These are phyloP conservation scores for Tarsius wallacei DNA, from an alignment of 2,797 vertebrate genomes.

Conservation along the genomic window DNA sequence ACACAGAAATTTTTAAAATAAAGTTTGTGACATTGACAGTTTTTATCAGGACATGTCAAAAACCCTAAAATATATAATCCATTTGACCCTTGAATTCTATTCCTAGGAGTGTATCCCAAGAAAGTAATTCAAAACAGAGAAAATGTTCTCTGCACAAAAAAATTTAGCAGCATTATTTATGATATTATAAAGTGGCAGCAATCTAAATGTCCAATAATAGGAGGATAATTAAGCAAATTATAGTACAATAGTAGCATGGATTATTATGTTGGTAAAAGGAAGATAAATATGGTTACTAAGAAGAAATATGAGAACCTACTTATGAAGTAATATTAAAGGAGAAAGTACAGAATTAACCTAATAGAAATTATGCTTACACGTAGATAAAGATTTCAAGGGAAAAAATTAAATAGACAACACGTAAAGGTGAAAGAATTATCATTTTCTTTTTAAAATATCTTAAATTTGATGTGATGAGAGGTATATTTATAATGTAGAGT, in stretches of 20 bases:
- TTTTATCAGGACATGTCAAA: background rate
- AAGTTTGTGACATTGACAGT: background rate
- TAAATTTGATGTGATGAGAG: background rate
- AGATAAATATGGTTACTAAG: background rate
- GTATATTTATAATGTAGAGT: background rate
- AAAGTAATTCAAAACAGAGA: slow-evolving; percentile 19
- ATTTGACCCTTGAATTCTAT: background rate
- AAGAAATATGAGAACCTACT: background rate
- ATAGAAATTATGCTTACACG: background rate
- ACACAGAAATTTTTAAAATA: background rate
- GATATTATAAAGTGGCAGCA: background rate
- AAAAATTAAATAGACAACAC: background rate
- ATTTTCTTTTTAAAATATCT: background rate
- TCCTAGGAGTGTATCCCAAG: background rate
- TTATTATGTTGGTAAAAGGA: background rate
- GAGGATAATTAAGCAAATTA: background rate
- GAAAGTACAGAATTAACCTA: background rate
- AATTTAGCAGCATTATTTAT: background rate
- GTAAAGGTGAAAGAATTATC: background rate
- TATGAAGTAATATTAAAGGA: background rate
- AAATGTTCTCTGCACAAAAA: background rate
- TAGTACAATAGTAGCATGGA: background rate
- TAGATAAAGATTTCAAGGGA: background rate
- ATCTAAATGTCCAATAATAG: background rate
- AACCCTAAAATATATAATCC: background rate